Conservation (phyloP, 2,888 invertebrate species). For the Microctonus brassicae region DNA sequence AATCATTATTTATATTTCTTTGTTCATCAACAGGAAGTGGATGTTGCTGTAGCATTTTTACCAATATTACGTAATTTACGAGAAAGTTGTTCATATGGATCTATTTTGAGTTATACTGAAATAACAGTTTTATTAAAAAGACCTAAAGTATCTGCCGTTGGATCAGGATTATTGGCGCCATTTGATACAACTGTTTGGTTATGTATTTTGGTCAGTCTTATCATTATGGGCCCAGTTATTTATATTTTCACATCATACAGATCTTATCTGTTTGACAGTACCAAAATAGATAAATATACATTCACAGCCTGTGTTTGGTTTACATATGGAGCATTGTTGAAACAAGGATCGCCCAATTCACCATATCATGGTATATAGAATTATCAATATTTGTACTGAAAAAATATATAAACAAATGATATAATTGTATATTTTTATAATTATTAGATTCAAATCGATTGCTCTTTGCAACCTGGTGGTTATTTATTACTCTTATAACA, state of each 20-base stretch:
- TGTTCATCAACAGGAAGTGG: slow-evolving; percentile 78
- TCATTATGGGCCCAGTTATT: slow-evolving; percentile 84
- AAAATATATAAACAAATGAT: no score
- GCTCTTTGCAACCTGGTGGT: slow-evolving; percentile 92
- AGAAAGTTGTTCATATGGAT: slow-evolving; percentile 73
- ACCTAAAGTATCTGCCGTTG: slow-evolving; percentile 85
- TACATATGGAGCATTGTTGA: slow-evolving; percentile 87
- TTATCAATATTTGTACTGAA: no score
- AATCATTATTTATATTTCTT: slow-evolving; percentile 25
- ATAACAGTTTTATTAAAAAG: slow-evolving; percentile 86
- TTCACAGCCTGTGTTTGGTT: slow-evolving; percentile 87
- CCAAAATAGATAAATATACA: slow-evolving; percentile 71
- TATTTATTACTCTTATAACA: slow-evolving; percentile 88
- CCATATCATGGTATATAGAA: slow-evolving; percentile 82
- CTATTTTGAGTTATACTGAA: slow-evolving; percentile 79
- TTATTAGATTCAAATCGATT: slow-evolving; percentile 87
- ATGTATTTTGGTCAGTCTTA: slow-evolving; percentile 79
- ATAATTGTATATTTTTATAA: slow-evolving; percentile 42
- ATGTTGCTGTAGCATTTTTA: slow-evolving; percentile 83
- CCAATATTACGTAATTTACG: slow-evolving; percentile 76
- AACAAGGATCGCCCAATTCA: slow-evolving; percentile 86
- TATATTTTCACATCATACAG: slow-evolving; percentile 76
- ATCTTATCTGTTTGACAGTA: slow-evolving; percentile 66
- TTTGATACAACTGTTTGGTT: slow-evolving; percentile 83
- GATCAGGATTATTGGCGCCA: slow-evolving; percentile 86